Percentiles rank a stretch among this genome's conserved stretches.
phyloP scores from a whole-genome alignment of 2,113 vertebrate genomes.

The Ptilonorhynchus violaceus region DNA sequence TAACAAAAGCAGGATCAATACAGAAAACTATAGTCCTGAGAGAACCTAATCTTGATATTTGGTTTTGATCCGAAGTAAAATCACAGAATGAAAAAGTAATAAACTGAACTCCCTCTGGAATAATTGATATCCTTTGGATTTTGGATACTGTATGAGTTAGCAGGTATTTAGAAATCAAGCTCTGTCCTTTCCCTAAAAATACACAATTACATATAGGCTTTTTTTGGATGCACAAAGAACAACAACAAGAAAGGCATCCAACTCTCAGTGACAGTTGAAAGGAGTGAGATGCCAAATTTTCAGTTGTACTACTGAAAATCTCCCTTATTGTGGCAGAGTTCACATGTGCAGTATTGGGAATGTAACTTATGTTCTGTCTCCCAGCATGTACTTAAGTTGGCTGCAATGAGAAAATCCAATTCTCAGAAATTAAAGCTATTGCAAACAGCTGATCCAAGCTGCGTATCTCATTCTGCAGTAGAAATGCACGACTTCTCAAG shows the following conservation, averaged over 20 bases:
- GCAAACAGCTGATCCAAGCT: background rate
- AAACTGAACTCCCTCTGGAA: background rate
- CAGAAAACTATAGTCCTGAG: background rate
- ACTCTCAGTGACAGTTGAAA: background rate
- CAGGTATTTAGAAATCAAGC: background rate
- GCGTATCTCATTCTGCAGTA: background rate
- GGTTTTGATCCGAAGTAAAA: background rate
- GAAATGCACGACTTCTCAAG: conserved; percentile 20
- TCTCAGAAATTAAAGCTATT: background rate
- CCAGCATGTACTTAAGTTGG: background rate
- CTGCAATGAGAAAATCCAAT: background rate
- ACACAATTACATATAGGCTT: background rate
- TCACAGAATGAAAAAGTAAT: background rate
- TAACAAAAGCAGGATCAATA: conserved; percentile 6
- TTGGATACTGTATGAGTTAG: background rate
- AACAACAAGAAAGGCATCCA: background rate
- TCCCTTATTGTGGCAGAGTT: background rate
- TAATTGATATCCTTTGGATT: background rate
- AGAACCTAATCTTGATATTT: background rate
- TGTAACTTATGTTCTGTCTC: background rate
- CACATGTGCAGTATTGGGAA: background rate
- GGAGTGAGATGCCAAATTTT: background rate
- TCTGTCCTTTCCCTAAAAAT: background rate
- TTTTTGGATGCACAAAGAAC: background rate
- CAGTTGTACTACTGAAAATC: background rate